These are phyloP conservation scores for Apis florea DNA, from an alignment of 1,140 invertebrate species.

Conservation along the genomic window DNA sequence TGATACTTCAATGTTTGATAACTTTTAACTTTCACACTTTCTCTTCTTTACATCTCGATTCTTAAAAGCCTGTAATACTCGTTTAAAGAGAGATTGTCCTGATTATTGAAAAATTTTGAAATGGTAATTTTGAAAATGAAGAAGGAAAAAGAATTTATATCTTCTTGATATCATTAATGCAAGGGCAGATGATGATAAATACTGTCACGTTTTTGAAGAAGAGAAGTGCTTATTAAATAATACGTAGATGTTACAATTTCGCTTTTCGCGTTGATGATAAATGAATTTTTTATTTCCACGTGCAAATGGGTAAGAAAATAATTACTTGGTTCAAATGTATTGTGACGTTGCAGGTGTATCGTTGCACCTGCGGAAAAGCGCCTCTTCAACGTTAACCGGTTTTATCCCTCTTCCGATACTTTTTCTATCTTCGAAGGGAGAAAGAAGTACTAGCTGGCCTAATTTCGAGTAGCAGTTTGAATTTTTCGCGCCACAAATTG, in stretches of 20 bases:
- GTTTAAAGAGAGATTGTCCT: no score
- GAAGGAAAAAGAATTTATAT: no score
- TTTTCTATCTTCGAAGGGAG: slow-evolving; percentile 1
- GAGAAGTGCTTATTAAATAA: background rate
- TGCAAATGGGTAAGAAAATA: background rate
- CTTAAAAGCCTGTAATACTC: no score
- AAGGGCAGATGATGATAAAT: background rate
- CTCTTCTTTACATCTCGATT: no score
- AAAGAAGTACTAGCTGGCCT: slow-evolving; percentile 13
- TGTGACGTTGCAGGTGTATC: slow-evolving; percentile 28
- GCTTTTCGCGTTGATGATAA: background rate
- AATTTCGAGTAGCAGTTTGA: slow-evolving; percentile 19
- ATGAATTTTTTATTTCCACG: background rate
- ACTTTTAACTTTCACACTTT: no score
- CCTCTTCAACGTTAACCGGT: background rate
- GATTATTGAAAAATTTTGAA: no score
- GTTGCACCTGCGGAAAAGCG: slow-evolving; percentile 31
- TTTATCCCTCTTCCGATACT: background rate
- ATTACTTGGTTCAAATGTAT: background rate
- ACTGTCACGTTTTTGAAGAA: background rate
- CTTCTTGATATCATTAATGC: background rate
- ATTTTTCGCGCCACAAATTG: slow-evolving; percentile 7
- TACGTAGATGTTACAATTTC: background rate
- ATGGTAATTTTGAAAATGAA: no score
- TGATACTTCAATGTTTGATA: no score